A percentile compares a stretch with the other conserved stretches of the same genome.
Evolutionary conservation across 2,888 invertebrate genomes (phyloP).

Genomic region (Griposia aprilina): DNA sequence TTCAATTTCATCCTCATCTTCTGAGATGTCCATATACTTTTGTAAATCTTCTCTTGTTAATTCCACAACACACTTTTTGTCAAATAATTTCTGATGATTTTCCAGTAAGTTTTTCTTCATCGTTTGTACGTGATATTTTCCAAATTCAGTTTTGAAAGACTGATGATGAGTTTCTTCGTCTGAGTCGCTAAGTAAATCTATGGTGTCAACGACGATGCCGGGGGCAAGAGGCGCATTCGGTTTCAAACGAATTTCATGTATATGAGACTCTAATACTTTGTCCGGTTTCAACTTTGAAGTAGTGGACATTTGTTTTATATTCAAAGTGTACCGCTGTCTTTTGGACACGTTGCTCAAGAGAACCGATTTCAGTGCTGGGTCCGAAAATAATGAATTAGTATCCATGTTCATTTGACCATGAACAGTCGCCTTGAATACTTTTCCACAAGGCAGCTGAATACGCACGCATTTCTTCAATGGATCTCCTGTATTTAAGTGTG

Average conservation of each 20-base stretch:
- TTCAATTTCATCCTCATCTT: not conserved
- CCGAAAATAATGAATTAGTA: slow-evolving; percentile 77
- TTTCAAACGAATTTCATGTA: slow-evolving; percentile 68
- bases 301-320: slow-evolving; percentile 76
- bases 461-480: slow-evolving; percentile 75
- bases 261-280: slow-evolving; percentile 67
- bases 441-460: slow-evolving; percentile 80
- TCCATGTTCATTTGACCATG: slow-evolving; percentile 75
- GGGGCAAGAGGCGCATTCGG: not conserved
- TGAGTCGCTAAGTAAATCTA: slow-evolving; percentile 85
- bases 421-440: slow-evolving; percentile 80
- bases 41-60: slow-evolving; percentile 66
- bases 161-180: slow-evolving; percentile 73
- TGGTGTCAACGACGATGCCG: slow-evolving; percentile 73
- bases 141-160: slow-evolving; percentile 79
- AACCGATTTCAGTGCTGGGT: slow-evolving; percentile 76
- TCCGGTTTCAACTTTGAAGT: slow-evolving; percentile 56
- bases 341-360: slow-evolving; percentile 72
- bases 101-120: slow-evolving; percentile 68
- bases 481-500: slow-evolving; percentile 57
- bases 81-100: slow-evolving; percentile 78
- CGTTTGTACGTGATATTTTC: slow-evolving; percentile 72
- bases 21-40: slow-evolving; percentile 12
- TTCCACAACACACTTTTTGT: slow-evolving; percentile 76
- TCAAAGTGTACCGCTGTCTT: slow-evolving; percentile 77